Evolutionary conservation across 2,888 invertebrate genomes (phyloP).

Genomic region (Thecocarcelia acutangulata): DNA sequence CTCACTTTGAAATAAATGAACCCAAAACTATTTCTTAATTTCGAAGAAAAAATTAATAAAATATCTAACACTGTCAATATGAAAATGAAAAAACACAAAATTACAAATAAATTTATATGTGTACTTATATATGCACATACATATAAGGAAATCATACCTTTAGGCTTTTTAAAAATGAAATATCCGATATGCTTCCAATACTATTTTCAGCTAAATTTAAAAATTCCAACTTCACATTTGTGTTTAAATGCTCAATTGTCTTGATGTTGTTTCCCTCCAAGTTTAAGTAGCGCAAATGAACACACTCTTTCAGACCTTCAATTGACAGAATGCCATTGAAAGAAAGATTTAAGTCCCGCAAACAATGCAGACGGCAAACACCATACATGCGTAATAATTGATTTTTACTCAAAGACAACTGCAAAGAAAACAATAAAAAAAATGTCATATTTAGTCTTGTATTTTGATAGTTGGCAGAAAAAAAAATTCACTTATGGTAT

Average conservation of each 20-base stretch:
- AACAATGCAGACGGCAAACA: conserved; percentile 89
- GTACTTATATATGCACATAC: no score
- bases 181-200: conserved; percentile 91
- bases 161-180: conserved; percentile 90
- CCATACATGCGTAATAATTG: conserved; percentile 93
- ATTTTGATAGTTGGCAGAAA: no score
- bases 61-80: no score
- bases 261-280: conserved; percentile 95
- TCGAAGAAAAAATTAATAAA: no score
- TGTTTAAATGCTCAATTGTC: conserved; percentile 93
- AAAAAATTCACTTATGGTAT: no score
- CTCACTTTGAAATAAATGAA: no score
- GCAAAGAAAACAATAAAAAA: conserved; percentile 71
- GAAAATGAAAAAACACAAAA: no score
- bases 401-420: conserved; percentile 93
- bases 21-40: no score
- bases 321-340: conserved; percentile 94
- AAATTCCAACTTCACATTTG: conserved; percentile 90
- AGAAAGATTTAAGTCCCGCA: conserved; percentile 91
- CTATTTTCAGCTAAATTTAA: conserved; percentile 94
- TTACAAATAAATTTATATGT: no score
- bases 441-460: no score
- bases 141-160: conserved; percentile 85
- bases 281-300: conserved; percentile 90
- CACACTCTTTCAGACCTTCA: conserved; percentile 93